Evolutionary conservation across 1,140 invertebrate genomes (phyloP).

Genomic region (Brachionus asplanchnoidis): DNA sequence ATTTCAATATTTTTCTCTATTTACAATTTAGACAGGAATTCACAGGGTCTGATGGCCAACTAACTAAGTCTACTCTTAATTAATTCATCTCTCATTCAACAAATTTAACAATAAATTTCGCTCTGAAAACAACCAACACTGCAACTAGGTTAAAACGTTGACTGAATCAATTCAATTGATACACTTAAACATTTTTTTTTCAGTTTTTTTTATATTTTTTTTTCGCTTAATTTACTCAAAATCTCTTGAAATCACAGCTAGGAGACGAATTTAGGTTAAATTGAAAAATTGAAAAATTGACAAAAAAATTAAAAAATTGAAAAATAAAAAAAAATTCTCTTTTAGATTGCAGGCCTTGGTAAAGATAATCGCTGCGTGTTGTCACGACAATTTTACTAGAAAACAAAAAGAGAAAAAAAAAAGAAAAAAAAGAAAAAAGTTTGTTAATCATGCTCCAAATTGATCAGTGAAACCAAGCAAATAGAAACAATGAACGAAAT

Average conservation of each 20-base stretch:
- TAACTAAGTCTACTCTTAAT: not conserved
- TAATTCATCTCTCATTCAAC: not conserved
- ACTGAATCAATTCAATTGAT: not conserved
- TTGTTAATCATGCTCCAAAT: not conserved
- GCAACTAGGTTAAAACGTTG: not conserved
- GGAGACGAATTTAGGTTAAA: slow-evolving; percentile 13
- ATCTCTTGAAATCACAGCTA: not conserved
- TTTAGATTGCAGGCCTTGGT: not conserved
- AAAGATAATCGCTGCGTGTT: slow-evolving; percentile 5
- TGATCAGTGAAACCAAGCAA: not conserved
- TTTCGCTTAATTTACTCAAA: slow-evolving; percentile 7
- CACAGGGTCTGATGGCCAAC: not conserved
- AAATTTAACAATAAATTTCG: not conserved
- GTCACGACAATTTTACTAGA: slow-evolving; percentile 15
- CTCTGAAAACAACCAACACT: not conserved
- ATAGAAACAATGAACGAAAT: slow-evolving; percentile 17
- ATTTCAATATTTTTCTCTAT: not conserved
- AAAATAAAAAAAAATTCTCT: not conserved
- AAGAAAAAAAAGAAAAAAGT: not conserved
- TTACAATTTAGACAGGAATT: not conserved
- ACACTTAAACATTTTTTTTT: not conserved
- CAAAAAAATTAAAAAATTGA: no score
- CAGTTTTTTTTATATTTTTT: not conserved
- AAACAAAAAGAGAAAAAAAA: not conserved
- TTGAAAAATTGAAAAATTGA: no score